Evolutionary conservation across 2,797 vertebrate species (phyloP), one percentile per base, ranked within the genome.

Genomic region (Acestrorhynchus altus): DNA sequence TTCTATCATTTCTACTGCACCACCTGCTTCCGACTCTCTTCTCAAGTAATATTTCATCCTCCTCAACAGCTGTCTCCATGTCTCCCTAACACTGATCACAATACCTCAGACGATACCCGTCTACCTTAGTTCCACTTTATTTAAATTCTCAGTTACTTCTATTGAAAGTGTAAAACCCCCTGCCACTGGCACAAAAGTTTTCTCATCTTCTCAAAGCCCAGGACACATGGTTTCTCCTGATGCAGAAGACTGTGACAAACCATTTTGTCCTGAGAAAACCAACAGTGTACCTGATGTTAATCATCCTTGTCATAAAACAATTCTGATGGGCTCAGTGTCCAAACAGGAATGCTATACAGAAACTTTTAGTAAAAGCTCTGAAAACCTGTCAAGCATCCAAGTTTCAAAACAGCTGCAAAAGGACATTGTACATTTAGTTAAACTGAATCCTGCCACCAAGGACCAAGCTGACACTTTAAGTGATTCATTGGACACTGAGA

Each of bases 331-430:
- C 24, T 74, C 64, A 42, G 7, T 46, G 18, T 79, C 51, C 39
- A 68, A 78, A 56, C 39, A 56, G 12, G 66, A 79, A 4, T 35
- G 31, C 44, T 28, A 54, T 52, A 73, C 24, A 20, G 61, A 79
- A 63, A 67, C 44, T 49, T 75, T 81, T 56, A 82, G 51, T 74
- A 70, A 85, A 84, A 82, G 76, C 79, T 80, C 87, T 63, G 70
- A 46, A 71, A 64, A 31, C 4, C 16, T 60, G 24, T 60, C 67
- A 22, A 28, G 28, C n/a, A 87, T 68, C 20, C 84, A 87, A 56
- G 24, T 60, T 61, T 46, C 44, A 51, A 83, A 79, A 81, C 79
- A 85, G 11, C 31, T 52, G 11, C 66, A 76, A 5, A 79, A 44
- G 40, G 46, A 65, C 51, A 51, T 46, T 69, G 13, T 28, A 1